These are phyloP conservation scores for Mormyrops attenuatus DNA, from an alignment of 2,797 vertebrate species.

Conservation along the genomic window DNA sequence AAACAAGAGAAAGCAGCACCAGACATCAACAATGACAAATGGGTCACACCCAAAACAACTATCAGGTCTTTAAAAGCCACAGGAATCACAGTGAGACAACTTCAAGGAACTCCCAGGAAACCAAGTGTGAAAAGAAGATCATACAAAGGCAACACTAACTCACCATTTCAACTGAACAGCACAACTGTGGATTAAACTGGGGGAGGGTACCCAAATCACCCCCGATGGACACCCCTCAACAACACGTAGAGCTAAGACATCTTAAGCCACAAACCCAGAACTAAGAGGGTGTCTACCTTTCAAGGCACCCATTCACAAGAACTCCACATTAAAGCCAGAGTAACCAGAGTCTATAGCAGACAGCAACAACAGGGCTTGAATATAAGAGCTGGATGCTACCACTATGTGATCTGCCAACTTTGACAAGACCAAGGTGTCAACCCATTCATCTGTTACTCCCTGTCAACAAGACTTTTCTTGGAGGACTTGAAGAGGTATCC, in stretches of 20 bases:
- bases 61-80: not conserved
- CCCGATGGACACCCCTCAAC: not conserved
- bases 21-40: not conserved
- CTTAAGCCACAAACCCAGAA: not conserved
- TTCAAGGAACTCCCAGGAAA: not conserved
- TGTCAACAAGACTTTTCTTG: not conserved
- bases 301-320: not conserved
- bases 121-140: not conserved
- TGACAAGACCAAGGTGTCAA: not conserved
- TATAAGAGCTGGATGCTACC: not conserved
- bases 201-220: not conserved
- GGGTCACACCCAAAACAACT: not conserved
- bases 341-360: not conserved
- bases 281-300: not conserved
- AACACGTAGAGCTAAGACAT: not conserved
- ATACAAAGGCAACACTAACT: not conserved
- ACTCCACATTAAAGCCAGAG: not conserved
- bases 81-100: not conserved
- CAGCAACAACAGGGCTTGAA: not conserved
- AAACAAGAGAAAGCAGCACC: not conserved
- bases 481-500: not conserved
- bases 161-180: not conserved
- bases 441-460: not conserved
- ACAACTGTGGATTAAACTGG: not conserved
- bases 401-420: not conserved